phyloP scores from a whole-genome alignment of 2,888 invertebrate genomes.

The Escarpia spicata region DNA sequence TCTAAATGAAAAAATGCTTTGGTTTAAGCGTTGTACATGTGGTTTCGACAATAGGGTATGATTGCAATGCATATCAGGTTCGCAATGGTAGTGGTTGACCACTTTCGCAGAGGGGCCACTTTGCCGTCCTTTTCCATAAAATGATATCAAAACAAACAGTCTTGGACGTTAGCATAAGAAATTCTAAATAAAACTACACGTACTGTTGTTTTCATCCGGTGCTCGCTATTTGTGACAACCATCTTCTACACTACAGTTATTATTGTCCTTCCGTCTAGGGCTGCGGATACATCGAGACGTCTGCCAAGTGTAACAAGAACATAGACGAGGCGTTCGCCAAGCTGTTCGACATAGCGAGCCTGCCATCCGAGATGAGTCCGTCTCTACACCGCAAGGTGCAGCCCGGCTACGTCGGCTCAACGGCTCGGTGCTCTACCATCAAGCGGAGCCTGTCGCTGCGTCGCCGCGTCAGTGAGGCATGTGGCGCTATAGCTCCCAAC shows the following conservation, averaged over 20 bases:
- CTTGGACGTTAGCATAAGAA: no score
- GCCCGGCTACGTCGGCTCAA: conserved; percentile 48
- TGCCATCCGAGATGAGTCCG: conserved; percentile 85
- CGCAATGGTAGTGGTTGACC: no score
- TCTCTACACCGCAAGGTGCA: conserved; percentile 85
- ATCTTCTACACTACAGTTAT: not conserved
- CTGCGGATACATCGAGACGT: conserved; percentile 82
- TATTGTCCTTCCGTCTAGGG: conserved; percentile 72
- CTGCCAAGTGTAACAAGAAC: conserved; percentile 82
- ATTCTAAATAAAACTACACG: no score
- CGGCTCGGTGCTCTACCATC: not conserved
- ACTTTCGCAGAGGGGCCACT: no score
- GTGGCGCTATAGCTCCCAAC: conserved; percentile 88
- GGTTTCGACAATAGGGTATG: no score
- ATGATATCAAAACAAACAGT: no score
- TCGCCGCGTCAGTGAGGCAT: conserved; percentile 84
- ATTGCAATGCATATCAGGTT: no score
- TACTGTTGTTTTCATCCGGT: no score
- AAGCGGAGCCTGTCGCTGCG: conserved; percentile 73
- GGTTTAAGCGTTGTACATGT: no score
- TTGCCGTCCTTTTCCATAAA: no score
- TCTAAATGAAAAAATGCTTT: no score
- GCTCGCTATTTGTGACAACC: not conserved
- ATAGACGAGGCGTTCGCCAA: conserved; percentile 87
- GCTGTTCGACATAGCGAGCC: conserved; percentile 82